Base-by-base conservation (phyloP, 2,888 invertebrate species). In the Halictus ligatus region DNA sequence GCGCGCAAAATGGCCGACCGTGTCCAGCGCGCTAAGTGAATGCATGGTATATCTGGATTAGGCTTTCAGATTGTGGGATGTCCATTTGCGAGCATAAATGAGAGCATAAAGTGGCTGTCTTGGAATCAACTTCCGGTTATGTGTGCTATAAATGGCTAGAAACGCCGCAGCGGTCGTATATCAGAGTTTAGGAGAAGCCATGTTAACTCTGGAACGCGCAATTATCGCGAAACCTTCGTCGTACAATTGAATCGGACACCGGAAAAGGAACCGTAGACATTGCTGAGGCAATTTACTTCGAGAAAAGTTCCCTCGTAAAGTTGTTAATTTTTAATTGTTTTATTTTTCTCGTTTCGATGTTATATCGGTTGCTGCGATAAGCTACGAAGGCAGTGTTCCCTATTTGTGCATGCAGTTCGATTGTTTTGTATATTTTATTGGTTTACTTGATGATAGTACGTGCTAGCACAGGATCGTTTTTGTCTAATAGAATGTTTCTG, bases 91-190 rank as follows among this genome's bases (percentile, higher is more conserved):
- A 21, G 50, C 50, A 54, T 35, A 74, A 74, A 74, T 54, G 74
- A 54, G 50, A 74, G 21, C 50, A 50, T 35, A 46, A 50, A 48
- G 72, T 72, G 48, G 25, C 46, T 25, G 71, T 72, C 46, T 72
- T 46, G 46, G 72, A 72, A 72, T 72, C 46, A 73, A 43, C 71
- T 71, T 43, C 71, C 71, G 71, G 71, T 71, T 71, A 71, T 43
- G n/a, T 18, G 29, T 48, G 29, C 71, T 46, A 46, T 50, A 50
- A 73, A 73, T 73, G 73, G 29, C 21, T 29, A 21, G 64, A 54
- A 74, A 74, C 50, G 21, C 18, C 48, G 12, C 48, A 21, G 5
- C 21, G 18, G 5, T 12, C 8, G 50, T 74, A 35, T 25, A 74
- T 54, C 50, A 35, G 74, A 74, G 21, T 74, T 74, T 50, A 46